Conservation (phyloP, 30 jellyfish, hydroid and myxozoan genomes). For the Phacellophora camtschatica region DNA sequence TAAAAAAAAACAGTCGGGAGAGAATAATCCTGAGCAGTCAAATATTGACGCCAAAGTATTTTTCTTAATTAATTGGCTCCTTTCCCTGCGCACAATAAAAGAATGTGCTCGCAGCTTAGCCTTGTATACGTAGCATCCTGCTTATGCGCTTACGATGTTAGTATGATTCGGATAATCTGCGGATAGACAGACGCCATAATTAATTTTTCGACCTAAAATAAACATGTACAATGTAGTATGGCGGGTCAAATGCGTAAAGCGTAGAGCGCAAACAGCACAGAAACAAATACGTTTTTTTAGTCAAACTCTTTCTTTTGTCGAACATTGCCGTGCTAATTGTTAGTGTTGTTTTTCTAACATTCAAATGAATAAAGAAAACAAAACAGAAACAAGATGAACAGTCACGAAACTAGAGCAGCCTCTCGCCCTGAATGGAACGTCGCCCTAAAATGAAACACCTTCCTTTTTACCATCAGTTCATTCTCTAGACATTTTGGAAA, state of each 20-base stretch:
- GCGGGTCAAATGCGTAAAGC: background rate
- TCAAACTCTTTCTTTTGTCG: no score
- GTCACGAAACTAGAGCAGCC: no score
- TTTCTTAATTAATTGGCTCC: constrained; percentile 40
- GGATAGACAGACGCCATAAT: constrained; percentile 60
- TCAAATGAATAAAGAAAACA: no score
- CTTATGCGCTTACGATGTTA: constrained; percentile 11
- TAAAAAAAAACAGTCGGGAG: constrained; percentile 40
- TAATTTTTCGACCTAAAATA: background rate
- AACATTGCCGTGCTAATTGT: no score
- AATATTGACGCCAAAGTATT: constrained; percentile 22
- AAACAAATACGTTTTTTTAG: background rate
- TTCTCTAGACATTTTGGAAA: no score
- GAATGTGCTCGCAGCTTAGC: background rate
- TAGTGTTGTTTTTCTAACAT: no score
- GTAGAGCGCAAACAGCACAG: background rate
- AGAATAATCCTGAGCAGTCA: constrained; percentile 44
- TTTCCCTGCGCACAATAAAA: constrained; percentile 5
- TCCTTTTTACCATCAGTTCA: no score
- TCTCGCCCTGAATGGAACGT: no score
- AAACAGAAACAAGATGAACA: no score
- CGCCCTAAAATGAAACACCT: no score
- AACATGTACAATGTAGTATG: constrained; percentile 1
- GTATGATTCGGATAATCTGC: constrained; percentile 19
- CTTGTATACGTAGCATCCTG: background rate